Percentiles rank a stretch among this genome's conserved stretches.
Evolutionary conservation across 1,140 invertebrate genomes (phyloP).

Genomic region (Tachypleus tridentatus): DNA sequence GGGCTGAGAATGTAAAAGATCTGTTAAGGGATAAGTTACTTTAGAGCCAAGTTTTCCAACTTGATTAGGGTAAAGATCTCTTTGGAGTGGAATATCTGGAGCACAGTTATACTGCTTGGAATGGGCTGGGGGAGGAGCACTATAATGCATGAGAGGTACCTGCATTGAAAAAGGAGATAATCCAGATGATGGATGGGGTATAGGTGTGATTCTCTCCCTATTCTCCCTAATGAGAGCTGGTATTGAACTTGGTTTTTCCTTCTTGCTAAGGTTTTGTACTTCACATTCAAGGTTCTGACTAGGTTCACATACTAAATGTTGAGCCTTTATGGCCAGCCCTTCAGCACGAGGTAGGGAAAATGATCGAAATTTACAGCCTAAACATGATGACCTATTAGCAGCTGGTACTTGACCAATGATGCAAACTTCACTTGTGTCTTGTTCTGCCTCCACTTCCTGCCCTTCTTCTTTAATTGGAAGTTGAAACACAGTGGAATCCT

Average conservation of each 20-base stretch:
- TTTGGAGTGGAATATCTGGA: conserved; percentile 16
- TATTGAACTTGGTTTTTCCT: no score
- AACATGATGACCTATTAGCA: neutral
- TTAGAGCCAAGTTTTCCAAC: conserved; percentile 15
- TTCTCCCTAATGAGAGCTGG: no score
- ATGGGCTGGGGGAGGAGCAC: conserved; percentile 24
- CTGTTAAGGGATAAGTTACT: no score
- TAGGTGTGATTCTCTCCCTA: no score
- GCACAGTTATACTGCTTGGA: conserved; percentile 12
- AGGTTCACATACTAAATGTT: no score
- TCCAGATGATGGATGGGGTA: no score
- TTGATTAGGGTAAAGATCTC: no score
- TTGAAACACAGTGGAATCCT: neutral
- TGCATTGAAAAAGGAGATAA: neutral
- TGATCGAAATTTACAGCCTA: no score
- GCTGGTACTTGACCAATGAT: no score
- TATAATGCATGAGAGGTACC: no score
- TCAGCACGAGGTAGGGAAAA: conserved; percentile 6
- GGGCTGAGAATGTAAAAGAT: conserved; percentile 32
- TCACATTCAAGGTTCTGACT: conserved; percentile 25
- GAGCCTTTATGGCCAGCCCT: conserved; percentile 6
- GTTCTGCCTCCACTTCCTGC: no score
- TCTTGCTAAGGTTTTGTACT: conserved; percentile 30
- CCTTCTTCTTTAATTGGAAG: neutral
- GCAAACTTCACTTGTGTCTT: neutral